These are phyloP conservation scores for Eciton burchellii DNA, from an alignment of 1,140 invertebrate genomes.

Conservation along the genomic window DNA sequence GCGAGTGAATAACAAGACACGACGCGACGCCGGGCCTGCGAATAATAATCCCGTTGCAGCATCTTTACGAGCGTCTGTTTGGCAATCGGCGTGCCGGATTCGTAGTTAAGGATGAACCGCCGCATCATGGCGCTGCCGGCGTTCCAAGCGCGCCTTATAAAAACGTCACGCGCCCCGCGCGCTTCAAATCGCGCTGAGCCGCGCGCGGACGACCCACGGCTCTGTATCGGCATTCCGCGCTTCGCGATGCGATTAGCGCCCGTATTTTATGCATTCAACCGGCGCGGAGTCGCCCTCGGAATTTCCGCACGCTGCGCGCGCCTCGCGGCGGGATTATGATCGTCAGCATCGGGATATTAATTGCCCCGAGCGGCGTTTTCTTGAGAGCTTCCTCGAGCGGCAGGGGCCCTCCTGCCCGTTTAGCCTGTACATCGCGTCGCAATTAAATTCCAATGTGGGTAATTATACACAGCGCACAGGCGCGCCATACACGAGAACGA, in stretches of 20 bases:
- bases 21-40: too few species aligned
- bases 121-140: background rate
- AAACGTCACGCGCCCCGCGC: background rate
- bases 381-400: slow-evolving; percentile 22
- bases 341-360: slow-evolving; percentile 40
- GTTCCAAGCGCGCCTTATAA: background rate
- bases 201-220: background rate
- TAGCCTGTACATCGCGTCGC: slow-evolving; percentile 33
- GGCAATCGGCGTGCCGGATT: background rate
- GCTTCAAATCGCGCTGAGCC: slow-evolving; percentile 4
- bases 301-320: slow-evolving; percentile 33
- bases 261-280: slow-evolving; percentile 51
- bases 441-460: slow-evolving; percentile 55
- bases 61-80: too few species aligned
- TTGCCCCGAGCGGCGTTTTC: slow-evolving; percentile 28
- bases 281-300: slow-evolving; percentile 42
- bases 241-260: slow-evolving; percentile 44
- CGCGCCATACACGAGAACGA: slow-evolving; percentile 18
- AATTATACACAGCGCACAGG: slow-evolving; percentile 19
- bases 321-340: slow-evolving; percentile 47
- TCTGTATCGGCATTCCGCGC: slow-evolving; percentile 27
- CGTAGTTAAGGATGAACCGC: slow-evolving; percentile 16
- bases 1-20: too few species aligned
- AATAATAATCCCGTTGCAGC: too few species aligned
- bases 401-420: too few species aligned